These are phyloP conservation scores for Lepidurus couesii DNA, from an alignment of 1,140 invertebrate species.

Conservation along the genomic window DNA sequence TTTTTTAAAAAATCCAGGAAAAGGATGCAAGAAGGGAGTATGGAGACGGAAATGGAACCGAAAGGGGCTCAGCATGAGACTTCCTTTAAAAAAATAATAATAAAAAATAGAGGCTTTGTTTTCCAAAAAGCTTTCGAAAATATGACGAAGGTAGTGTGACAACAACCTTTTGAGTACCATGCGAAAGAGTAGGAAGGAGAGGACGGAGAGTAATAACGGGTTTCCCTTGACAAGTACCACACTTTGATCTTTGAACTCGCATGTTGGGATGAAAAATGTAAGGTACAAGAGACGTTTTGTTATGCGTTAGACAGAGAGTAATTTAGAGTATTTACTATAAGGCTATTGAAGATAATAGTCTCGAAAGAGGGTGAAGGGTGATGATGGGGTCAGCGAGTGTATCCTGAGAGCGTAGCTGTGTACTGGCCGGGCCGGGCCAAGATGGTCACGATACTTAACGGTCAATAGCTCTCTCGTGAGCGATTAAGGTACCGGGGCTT, in stretches of 20 bases:
- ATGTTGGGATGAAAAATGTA: background rate
- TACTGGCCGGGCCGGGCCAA: background rate
- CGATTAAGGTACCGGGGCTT: background rate
- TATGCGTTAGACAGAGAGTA: too few relatives aligned
- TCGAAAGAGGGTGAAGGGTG: background rate
- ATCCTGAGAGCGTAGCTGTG: background rate
- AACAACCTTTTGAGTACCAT: too few relatives aligned
- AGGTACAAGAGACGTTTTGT: too few relatives aligned
- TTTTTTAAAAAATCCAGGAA: too few relatives aligned
- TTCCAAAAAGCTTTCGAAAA: too few relatives aligned
- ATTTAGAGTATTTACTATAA: background rate
- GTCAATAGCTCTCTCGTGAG: constrained; percentile 15
- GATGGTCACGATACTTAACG: background rate
- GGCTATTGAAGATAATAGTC: background rate
- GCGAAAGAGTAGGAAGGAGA: background rate
- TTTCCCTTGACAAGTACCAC: background rate
- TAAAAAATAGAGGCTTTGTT: too few relatives aligned
- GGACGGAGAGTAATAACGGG: background rate
- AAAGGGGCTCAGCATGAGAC: too few relatives aligned
- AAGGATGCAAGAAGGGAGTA: too few relatives aligned
- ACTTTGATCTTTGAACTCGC: background rate
- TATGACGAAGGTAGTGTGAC: too few relatives aligned
- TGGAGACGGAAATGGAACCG: too few relatives aligned
- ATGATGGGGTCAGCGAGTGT: background rate
- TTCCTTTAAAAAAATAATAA: too few relatives aligned